These are phyloP conservation scores for Sebastes minor DNA, from an alignment of 2,797 vertebrate genomes.

Conservation along the genomic window DNA sequence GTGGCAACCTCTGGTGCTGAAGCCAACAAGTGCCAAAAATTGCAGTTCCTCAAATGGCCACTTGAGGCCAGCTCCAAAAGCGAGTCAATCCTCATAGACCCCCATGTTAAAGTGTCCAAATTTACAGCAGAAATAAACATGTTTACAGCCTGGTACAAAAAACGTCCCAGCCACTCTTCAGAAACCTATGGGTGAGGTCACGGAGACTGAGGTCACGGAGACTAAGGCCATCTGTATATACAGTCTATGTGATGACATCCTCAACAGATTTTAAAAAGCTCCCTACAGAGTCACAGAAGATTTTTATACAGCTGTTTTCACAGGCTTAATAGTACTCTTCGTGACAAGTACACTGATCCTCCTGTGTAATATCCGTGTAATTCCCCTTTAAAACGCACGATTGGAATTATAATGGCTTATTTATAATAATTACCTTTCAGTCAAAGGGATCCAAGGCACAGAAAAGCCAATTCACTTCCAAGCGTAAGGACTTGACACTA, in stretches of 20 bases:
- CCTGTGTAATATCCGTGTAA: not conserved
- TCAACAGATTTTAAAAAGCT: not conserved
- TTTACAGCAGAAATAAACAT: too few relatives aligned
- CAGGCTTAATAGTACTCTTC: not conserved
- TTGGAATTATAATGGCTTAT: not conserved
- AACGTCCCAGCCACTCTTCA: too few relatives aligned
- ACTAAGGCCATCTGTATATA: too few relatives aligned
- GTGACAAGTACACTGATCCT: not conserved
- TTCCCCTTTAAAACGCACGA: not conserved
- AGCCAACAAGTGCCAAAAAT: not conserved
- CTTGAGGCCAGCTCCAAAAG: not conserved
- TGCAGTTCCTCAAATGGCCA: not conserved
- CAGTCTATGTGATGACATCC: not conserved
- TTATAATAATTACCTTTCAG: not conserved
- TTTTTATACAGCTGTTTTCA: not conserved
- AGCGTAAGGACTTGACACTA: not conserved
- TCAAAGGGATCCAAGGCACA: not conserved
- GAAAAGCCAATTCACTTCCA: not conserved
- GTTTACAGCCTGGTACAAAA: not conserved
- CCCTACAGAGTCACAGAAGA: not conserved
- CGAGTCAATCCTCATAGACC: not conserved
- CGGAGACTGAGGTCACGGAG: too few relatives aligned
- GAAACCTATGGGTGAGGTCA: too few relatives aligned
- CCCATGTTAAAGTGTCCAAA: too few relatives aligned
- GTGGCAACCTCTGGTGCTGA: too few relatives aligned